Evolutionary conservation across 2,888 invertebrate species (phyloP).

Genomic region (Melieria crassipennis): DNA sequence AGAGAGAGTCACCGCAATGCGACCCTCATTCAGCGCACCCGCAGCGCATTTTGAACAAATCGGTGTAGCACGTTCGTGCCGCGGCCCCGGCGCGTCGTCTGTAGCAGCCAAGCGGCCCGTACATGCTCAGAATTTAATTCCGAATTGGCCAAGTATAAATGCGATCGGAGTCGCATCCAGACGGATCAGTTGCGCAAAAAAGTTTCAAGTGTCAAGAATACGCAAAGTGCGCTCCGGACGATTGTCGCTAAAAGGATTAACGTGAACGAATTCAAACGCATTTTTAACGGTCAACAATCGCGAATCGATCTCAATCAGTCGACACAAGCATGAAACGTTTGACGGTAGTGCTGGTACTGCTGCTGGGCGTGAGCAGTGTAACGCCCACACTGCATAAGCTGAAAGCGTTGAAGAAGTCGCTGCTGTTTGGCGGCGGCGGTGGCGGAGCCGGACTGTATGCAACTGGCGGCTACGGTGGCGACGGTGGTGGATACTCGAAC

Average conservation of each 20-base stretch:
- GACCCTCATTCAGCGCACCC: neutral
- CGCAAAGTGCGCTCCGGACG: too few species aligned
- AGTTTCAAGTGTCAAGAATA: slow-evolving; percentile 30
- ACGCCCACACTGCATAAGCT: slow-evolving; percentile 38
- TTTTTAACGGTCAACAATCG: neutral
- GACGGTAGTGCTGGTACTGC: slow-evolving; percentile 26
- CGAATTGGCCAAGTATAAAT: slow-evolving; percentile 40
- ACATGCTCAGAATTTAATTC: slow-evolving; percentile 38
- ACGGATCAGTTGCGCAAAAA: slow-evolving; percentile 34
- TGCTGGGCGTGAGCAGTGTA: slow-evolving; percentile 34
- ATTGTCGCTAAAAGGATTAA: neutral
- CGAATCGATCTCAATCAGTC: neutral
- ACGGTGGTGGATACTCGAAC: slow-evolving; percentile 55
- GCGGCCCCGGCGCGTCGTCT: neutral
- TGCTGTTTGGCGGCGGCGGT: slow-evolving; percentile 36
- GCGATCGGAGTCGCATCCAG: slow-evolving; percentile 32
- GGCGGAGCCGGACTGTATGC: slow-evolving; percentile 16
- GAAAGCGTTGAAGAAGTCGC: slow-evolving; percentile 37
- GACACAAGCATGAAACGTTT: slow-evolving; percentile 29
- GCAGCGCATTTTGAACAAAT: slow-evolving; percentile 13
- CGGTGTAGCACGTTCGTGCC: neutral
- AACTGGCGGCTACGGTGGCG: slow-evolving; percentile 44
- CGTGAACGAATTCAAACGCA: neutral
- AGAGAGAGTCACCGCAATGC: too few species aligned
- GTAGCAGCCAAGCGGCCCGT: neutral